These are phyloP conservation scores for Agelaius phoeniceus DNA, from an alignment of 2,113 vertebrate species.

Conservation along the genomic window DNA sequence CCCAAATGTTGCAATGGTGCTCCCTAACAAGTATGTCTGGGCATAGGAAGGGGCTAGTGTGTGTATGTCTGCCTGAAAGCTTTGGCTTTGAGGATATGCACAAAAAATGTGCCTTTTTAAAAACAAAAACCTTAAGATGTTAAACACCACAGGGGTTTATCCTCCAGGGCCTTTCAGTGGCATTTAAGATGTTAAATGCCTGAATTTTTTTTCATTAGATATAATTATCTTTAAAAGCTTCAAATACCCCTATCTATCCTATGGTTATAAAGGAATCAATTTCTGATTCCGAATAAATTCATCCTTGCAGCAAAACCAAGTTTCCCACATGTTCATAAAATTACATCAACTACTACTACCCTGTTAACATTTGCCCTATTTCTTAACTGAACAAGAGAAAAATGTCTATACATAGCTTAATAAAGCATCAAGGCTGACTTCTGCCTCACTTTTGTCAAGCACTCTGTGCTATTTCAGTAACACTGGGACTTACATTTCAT, in stretches of 20 bases:
- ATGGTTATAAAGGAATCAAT: not conserved
- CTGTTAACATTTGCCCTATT: not conserved
- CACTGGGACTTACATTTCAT: not conserved
- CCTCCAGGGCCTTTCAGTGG: not conserved
- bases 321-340: not conserved
- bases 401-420: not conserved
- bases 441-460: not conserved
- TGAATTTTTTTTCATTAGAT: not conserved
- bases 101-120: accelerated
- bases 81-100: not conserved
- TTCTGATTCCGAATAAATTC: not conserved
- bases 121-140: not conserved
- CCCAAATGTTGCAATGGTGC: not conserved
- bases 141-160: not conserved
- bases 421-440: not conserved
- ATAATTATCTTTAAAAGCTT: not conserved
- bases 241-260: not conserved
- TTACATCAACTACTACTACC: not conserved
- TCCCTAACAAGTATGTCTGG: not conserved
- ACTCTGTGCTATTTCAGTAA: not conserved
- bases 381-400: not conserved
- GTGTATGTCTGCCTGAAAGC: not conserved
- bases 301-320: not conserved
- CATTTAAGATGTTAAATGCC: not conserved
- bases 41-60: not conserved